Conservation (phyloP, 2,888 invertebrate genomes). For the Idaea aversata region DNA sequence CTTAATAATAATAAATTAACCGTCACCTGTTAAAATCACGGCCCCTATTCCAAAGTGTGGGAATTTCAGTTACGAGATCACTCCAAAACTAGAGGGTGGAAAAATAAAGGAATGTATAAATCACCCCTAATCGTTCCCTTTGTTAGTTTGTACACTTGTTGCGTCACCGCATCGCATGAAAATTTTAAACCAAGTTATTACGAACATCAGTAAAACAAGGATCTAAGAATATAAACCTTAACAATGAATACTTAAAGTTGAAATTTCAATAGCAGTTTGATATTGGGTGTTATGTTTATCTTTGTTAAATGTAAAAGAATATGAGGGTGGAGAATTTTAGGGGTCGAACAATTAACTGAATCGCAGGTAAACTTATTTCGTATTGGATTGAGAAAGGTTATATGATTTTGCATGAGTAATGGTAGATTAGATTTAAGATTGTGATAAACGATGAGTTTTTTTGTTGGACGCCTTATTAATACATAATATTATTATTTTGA, state of each 20-base stretch:
- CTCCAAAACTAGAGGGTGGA: conserved; percentile 63
- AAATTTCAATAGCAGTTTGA: neutral
- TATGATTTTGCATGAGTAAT: conserved; percentile 48
- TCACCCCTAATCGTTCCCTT: conserved; percentile 74
- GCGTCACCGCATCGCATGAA: conserved; percentile 57
- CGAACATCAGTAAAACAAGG: neutral
- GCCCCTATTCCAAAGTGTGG: conserved; percentile 56
- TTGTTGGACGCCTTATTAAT: neutral
- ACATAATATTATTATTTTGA: neutral
- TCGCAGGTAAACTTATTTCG: conserved; percentile 70
- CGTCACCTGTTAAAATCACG: conserved; percentile 31
- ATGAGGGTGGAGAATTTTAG: conserved; percentile 64
- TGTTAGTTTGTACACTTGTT: conserved; percentile 72
- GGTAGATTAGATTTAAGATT: conserved; percentile 21
- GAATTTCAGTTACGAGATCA: conserved; percentile 75
- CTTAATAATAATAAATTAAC: neutral
- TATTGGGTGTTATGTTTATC: conserved; percentile 10
- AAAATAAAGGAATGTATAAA: conserved; percentile 74
- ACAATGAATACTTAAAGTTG: conserved; percentile 5
- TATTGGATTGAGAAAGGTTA: conserved; percentile 49
- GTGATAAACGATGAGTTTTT: conserved; percentile 11
- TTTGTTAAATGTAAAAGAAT: conserved; percentile 36
- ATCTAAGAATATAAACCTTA: conserved; percentile 25
- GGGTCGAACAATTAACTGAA: conserved; percentile 73
- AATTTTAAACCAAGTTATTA: conserved; percentile 31